Evolutionary conservation across 2,113 vertebrate species (phyloP).

Genomic region (Irena cyanogastra): DNA sequence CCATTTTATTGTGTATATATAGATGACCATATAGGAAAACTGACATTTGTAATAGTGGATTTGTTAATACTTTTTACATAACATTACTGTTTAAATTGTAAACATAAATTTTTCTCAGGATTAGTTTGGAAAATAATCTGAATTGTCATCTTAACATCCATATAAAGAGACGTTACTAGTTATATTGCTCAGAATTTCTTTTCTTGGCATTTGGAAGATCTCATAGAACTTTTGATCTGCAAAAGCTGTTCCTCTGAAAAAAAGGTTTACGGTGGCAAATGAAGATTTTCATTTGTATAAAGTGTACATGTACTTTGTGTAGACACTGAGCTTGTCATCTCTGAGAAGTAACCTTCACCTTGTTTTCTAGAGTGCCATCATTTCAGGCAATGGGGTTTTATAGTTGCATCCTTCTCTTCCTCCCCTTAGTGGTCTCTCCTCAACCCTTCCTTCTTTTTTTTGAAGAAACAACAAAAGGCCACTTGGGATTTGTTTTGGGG

Average conservation of each 20-base stretch:
- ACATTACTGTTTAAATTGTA: constrained; percentile 81
- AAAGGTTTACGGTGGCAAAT: constrained; percentile 70
- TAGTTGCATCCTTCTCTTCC: constrained; percentile 55
- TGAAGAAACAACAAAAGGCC: constrained; percentile 9
- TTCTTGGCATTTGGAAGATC: constrained; percentile 66
- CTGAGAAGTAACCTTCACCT: constrained; percentile 46
- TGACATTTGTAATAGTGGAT: constrained; percentile 84
- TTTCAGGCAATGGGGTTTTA: constrained; percentile 66
- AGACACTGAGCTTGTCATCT: constrained; percentile 69
- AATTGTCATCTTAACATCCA: constrained; percentile 74
- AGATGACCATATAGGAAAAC: constrained; percentile 78
- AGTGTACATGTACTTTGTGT: constrained; percentile 67
- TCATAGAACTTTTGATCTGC: constrained; percentile 66
- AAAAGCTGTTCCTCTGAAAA: constrained; percentile 63
- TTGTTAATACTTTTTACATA: constrained; percentile 86
- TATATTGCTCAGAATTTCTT: constrained; percentile 62
- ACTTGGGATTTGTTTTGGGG: neutral
- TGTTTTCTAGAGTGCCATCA: constrained; percentile 68
- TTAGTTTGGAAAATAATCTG: constrained; percentile 75
- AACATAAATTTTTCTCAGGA: constrained; percentile 78
- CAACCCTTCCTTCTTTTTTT: neutral
- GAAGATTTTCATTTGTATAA: constrained; percentile 72
- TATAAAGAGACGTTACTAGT: constrained; percentile 64
- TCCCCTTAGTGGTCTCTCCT: neutral
- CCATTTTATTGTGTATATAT: constrained; percentile 83